phyloP scores from a whole-genome alignment of 2,113 vertebrate species.

The Muntiacus reevesi region DNA sequence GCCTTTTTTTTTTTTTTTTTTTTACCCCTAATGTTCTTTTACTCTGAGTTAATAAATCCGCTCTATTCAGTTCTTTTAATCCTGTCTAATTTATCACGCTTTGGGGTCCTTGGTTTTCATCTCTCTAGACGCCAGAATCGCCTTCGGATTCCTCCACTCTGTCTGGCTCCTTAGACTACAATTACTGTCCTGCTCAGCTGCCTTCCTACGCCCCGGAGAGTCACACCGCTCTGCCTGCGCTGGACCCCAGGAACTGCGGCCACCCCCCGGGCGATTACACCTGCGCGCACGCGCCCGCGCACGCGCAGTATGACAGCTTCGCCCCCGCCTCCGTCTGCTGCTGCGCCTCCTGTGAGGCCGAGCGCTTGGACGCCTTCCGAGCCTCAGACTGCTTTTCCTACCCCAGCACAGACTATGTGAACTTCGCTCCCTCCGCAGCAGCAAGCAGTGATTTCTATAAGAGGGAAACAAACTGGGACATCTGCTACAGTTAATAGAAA shows the following conservation, averaged over 20 bases:
- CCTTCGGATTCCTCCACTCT: constrained; percentile 81
- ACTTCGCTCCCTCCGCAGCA: constrained; percentile 68
- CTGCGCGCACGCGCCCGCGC: constrained; percentile 46
- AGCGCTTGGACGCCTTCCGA: constrained; percentile 69
- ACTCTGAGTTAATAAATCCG: neutral
- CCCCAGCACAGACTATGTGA: constrained; percentile 80
- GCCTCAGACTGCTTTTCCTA: constrained; percentile 75
- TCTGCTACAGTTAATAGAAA: constrained; percentile 88
- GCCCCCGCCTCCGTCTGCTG: constrained; percentile 79
- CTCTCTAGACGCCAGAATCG: constrained; percentile 83
- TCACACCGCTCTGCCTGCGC: constrained; percentile 82
- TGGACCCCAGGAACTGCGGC: constrained; percentile 80
- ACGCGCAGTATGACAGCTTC: constrained; percentile 56
- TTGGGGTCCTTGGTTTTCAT: constrained; percentile 2
- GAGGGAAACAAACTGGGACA: constrained; percentile 85
- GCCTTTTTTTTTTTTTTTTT: neutral
- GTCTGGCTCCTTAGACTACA: constrained; percentile 83
- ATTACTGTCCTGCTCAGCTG: constrained; percentile 86
- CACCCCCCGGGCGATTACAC: constrained; percentile 77
- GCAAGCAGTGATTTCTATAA: constrained; percentile 81
- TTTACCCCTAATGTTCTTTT: neutral
- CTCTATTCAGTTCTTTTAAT: neutral
- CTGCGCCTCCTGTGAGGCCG: constrained; percentile 77
- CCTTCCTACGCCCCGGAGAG: constrained; percentile 81
- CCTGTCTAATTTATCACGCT: constrained; percentile 15